Percentiles rank a stretch among this genome's conserved stretches.
These are phyloP conservation scores for Enteromius anoplus DNA, from an alignment of 2,797 vertebrate species.

Conservation along the genomic window DNA sequence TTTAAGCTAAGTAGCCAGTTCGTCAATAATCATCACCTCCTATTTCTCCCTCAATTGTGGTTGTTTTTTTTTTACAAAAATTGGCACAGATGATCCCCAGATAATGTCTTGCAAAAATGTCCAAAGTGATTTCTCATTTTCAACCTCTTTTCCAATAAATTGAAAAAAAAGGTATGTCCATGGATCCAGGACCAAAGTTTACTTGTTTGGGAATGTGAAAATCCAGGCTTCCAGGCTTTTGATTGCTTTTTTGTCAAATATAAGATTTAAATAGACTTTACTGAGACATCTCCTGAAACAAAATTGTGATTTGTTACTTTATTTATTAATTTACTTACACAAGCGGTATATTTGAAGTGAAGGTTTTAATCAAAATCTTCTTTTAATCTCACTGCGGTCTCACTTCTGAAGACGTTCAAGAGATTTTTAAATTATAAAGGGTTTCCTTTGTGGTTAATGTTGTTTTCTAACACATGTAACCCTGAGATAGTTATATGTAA, in stretches of 20 bases:
- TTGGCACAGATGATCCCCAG: neutral
- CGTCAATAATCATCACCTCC: neutral
- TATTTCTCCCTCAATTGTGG: neutral
- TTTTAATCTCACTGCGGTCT: neutral
- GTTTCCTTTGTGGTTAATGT: slow-evolving; percentile 1
- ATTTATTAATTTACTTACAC: neutral
- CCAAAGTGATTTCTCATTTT: neutral
- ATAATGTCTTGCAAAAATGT: neutral
- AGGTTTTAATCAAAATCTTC: neutral
- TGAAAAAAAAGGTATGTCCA: neutral
- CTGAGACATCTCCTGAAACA: neutral
- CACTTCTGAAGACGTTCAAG: neutral
- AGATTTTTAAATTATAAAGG: neutral
- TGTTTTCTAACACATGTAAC: neutral
- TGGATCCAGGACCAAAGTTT: neutral
- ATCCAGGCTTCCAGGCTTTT: neutral
- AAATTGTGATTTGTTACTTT: neutral
- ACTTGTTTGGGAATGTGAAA: neutral
- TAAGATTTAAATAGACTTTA: neutral
- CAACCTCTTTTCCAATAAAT: neutral
- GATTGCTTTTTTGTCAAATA: neutral
- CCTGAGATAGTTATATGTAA: neutral
- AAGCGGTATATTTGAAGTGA: neutral
- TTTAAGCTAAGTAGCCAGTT: neutral
- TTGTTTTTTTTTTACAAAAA: neutral